A percentile compares a stretch with the other conserved stretches of the same genome.
Evolutionary conservation across 1,140 invertebrate genomes (phyloP).

Genomic region (Cyrtorhinus lividipennis): DNA sequence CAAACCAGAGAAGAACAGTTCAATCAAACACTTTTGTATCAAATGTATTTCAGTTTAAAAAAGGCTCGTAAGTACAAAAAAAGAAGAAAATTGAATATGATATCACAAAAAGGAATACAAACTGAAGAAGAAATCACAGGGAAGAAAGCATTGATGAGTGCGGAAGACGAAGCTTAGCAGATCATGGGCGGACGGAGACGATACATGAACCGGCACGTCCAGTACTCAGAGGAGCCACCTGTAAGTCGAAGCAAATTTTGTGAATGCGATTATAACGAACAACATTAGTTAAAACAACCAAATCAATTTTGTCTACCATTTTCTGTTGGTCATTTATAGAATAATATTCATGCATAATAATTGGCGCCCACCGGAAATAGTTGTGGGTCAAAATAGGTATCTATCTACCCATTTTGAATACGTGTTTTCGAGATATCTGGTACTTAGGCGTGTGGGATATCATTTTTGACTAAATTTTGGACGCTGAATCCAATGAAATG

Average conservation of each 20-base stretch:
- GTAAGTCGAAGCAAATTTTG: slow-evolving; percentile 4
- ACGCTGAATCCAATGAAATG: too few relatives aligned
- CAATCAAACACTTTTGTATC: too few relatives aligned
- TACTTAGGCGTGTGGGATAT: too few relatives aligned
- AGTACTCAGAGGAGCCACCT: slow-evolving; percentile 57
- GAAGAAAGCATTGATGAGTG: background rate
- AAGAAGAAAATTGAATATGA: background rate
- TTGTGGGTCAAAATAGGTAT: too few relatives aligned
- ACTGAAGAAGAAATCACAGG: background rate
- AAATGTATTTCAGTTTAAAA: background rate
- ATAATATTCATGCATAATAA: background rate
- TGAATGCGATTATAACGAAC: background rate
- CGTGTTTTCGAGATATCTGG: background rate
- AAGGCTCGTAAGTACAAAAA: background rate
- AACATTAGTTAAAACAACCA: background rate
- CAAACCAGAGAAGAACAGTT: too few relatives aligned
- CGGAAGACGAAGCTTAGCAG: background rate
- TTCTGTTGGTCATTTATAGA: background rate
- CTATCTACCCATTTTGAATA: too few relatives aligned
- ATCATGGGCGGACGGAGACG: slow-evolving; percentile 43
- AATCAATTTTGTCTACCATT: background rate
- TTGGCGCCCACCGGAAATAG: background rate
- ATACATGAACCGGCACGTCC: slow-evolving; percentile 76
- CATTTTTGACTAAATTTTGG: too few relatives aligned
- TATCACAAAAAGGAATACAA: background rate